Evolutionary conservation across 2,888 invertebrate species (phyloP).

Genomic region (Hirtodrosophila confusa): DNA sequence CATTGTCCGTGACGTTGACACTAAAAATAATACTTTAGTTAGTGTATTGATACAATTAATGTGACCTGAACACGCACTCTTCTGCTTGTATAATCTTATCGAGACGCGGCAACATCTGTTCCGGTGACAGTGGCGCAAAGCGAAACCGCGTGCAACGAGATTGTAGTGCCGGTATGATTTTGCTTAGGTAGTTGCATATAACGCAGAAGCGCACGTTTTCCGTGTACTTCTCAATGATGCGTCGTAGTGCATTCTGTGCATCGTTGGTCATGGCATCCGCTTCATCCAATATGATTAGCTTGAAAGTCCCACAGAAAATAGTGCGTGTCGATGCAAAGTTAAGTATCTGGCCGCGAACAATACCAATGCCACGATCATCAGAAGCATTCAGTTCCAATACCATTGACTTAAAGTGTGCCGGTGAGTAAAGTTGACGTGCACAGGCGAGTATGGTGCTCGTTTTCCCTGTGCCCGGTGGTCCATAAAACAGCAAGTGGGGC

Average conservation of each 20-base stretch:
- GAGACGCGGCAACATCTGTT: conserved; percentile 95
- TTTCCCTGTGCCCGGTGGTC: conserved; percentile 99
- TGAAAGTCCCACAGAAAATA: conserved; percentile 96
- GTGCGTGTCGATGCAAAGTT: conserved; percentile 98
- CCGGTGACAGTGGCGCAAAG: conserved; percentile 94
- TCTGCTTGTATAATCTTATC: conserved; percentile 93
- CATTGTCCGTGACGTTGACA: conserved; percentile 93
- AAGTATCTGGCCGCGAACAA: conserved; percentile 96
- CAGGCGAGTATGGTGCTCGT: conserved; percentile 98
- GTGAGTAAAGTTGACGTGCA: conserved; percentile 95
- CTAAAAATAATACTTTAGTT: conserved; percentile 83
- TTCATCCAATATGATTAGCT: conserved; percentile 98
- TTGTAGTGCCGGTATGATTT: conserved; percentile 99
- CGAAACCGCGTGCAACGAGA: conserved; percentile 98
- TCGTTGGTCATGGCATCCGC: conserved; percentile 99
- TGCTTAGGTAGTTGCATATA: conserved; percentile 99
- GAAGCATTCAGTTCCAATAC: conserved; percentile 98
- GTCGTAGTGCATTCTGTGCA: conserved; percentile 98
- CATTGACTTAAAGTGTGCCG: conserved; percentile 96
- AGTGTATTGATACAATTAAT: neutral
- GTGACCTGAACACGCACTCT: conserved; percentile 86
- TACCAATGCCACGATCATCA: conserved; percentile 98
- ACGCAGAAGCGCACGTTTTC: conserved; percentile 99
- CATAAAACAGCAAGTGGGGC: conserved; percentile 98
- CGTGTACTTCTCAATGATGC: conserved; percentile 99